A percentile compares a stretch with the other conserved stretches of the same genome.
phyloP scores from a whole-genome alignment of 1,140 invertebrate species.

The Aricia agestis region DNA sequence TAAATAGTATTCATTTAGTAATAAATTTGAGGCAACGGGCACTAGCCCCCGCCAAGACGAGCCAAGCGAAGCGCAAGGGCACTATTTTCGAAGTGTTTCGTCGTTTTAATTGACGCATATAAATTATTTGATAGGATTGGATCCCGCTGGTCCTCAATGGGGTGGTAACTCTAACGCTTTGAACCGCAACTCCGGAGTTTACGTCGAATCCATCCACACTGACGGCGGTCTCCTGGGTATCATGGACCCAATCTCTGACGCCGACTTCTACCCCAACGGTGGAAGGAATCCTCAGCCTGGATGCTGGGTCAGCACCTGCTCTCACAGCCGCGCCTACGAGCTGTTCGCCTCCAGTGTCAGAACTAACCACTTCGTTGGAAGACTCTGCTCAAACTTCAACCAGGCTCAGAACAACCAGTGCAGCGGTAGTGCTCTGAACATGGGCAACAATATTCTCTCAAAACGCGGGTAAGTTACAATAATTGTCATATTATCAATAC shows the following conservation, averaged over 20 bases:
- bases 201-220: constrained; percentile 74
- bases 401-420: constrained; percentile 42
- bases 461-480: constrained; percentile 48
- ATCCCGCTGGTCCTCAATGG: constrained; percentile 79
- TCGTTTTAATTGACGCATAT: neutral
- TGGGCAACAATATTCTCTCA: constrained; percentile 52
- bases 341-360: constrained; percentile 77
- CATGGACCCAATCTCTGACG: constrained; percentile 50
- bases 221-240: constrained; percentile 69
- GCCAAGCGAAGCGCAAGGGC: too few species aligned
- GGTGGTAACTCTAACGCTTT: constrained; percentile 25
- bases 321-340: constrained; percentile 72
- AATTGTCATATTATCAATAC: too few species aligned
- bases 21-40: too few species aligned
- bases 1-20: neutral
- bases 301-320: constrained; percentile 73
- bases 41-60: too few species aligned
- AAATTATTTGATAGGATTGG: constrained; percentile 66
- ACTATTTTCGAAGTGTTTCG: too few species aligned
- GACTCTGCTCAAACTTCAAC: constrained; percentile 45
- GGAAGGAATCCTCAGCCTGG: constrained; percentile 77
- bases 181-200: constrained; percentile 21
- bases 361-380: constrained; percentile 57
- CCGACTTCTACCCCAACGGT: constrained; percentile 78
- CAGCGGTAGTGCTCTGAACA: constrained; percentile 34